Base-by-base conservation (phyloP, 2,888 invertebrate species). In the Stenichneumon culpator region DNA sequence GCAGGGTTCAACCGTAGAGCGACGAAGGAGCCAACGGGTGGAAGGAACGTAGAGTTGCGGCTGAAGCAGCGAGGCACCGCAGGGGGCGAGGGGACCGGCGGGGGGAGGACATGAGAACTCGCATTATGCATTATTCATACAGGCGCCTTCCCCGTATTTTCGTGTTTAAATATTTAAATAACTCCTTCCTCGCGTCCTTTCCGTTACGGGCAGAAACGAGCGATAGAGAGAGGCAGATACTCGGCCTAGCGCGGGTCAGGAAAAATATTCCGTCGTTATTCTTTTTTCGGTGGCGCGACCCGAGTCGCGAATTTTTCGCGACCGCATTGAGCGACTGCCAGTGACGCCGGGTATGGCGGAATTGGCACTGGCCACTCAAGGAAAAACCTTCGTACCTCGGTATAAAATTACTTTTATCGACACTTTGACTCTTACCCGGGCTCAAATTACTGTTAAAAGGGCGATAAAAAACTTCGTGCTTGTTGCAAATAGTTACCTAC, bases 131-230 rank as follows among this genome's bases (percentile, higher is more conserved):
- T 93, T 90, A 93, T 93, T 93, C 93, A 93, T 93, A 88, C 84
- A 74, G 87, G 89, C 89, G 90, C 89, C 92, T 91, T 93, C 92
- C 88, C 89, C 91, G 91, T 93, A 92, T 93, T 93, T 93, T 92
- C 92, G 91, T 92, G 91, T 93, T 93, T 93, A 92, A 93, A 93
- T 93, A 93, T 93, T 93, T 93, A 92, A 93, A 93, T 93, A 92
- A 90, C 88, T 90, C 89, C 90, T 91, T 91, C 79, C 75, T 79
- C 44, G 68, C 52, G 74, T 78, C 63, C 57, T 79, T 74, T 70
- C 47, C 54, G 52, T 73, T 52, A 57, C 28, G 50, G 50, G 44
- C 52, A 73, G 32, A 60, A 65, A 39, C 70, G 65, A 63, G 47
- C 39, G 75, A 78, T 57, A 44, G 70, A 82, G 44, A 84, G 88